Evolutionary conservation across 2,113 vertebrate genomes (phyloP).

Genomic region (Apteryx mantelli): DNA sequence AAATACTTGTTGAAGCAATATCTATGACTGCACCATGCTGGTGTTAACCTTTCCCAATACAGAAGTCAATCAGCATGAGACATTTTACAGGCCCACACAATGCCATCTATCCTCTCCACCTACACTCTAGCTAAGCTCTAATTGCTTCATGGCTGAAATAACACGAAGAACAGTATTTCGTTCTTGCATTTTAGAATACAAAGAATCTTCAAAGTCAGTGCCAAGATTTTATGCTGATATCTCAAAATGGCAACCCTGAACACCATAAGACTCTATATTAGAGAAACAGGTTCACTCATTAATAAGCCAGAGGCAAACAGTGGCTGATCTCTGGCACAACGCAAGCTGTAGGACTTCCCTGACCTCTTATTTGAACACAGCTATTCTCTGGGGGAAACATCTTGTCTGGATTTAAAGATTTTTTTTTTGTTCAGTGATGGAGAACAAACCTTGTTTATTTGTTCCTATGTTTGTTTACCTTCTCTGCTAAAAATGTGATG

Average conservation of each 20-base stretch:
- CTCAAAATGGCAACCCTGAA: neutral
- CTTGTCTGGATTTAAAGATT: conserved; percentile 27
- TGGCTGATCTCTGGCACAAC: neutral
- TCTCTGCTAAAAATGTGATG: neutral
- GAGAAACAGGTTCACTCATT: neutral
- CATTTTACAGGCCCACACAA: neutral
- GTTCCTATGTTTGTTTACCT: neutral
- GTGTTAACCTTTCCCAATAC: neutral
- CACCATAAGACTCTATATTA: neutral
- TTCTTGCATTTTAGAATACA: neutral
- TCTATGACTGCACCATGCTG: neutral
- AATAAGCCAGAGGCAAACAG: neutral
- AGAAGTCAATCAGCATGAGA: neutral
- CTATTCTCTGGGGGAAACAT: conserved; percentile 1
- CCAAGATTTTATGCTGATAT: neutral
- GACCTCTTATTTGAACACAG: neutral
- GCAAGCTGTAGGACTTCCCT: neutral
- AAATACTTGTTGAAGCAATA: neutral
- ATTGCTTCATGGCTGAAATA: neutral
- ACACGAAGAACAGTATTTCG: neutral
- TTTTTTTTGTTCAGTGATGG: conserved; percentile 16
- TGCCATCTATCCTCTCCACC: neutral
- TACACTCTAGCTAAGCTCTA: neutral
- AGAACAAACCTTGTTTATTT: conserved; percentile 43
- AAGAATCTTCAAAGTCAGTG: neutral